These are phyloP conservation scores for Steinernema khuongi DNA, from an alignment of 1,140 invertebrate species.

Conservation along the genomic window DNA sequence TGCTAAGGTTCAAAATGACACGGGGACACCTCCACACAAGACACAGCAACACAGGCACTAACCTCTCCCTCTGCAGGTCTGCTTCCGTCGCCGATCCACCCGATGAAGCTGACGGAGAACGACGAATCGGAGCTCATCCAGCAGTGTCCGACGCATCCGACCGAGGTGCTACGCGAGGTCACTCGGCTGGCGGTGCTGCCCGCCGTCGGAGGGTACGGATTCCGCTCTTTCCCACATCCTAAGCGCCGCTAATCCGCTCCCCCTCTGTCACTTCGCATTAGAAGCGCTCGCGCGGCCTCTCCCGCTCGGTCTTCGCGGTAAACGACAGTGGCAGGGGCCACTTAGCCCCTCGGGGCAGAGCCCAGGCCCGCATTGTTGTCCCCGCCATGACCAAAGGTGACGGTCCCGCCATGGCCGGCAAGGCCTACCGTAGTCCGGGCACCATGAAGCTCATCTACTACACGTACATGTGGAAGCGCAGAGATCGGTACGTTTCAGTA, in stretches of 20 bases:
- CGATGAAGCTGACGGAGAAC: slow-evolving; percentile 41
- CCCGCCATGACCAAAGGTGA: neutral
- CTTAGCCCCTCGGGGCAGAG: neutral
- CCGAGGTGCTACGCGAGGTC: slow-evolving; percentile 31
- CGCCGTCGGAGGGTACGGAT: slow-evolving; percentile 24
- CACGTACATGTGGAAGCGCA: slow-evolving; percentile 54
- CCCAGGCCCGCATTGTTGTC: neutral
- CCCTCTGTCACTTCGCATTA: neutral
- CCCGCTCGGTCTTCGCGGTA: neutral
- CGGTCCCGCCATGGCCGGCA: slow-evolving; percentile 18
- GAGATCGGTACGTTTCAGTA: slow-evolving; percentile 44
- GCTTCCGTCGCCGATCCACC: slow-evolving; percentile 48
- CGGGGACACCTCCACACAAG: neutral
- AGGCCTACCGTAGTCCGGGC: slow-evolving; percentile 45
- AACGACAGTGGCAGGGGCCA: slow-evolving; percentile 11
- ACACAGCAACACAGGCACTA: neutral
- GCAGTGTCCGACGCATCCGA: slow-evolving; percentile 17
- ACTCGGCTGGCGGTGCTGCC: slow-evolving; percentile 30
- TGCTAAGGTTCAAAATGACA: neutral
- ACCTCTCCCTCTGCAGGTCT: slow-evolving; percentile 33
- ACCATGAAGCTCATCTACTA: slow-evolving; percentile 52
- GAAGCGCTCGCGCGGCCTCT: neutral
- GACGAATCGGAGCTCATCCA: slow-evolving; percentile 27
- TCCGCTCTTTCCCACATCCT: neutral
- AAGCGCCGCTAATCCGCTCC: slow-evolving; percentile 7